Evolutionary conservation across 2,888 invertebrate species (phyloP).

Genomic region (Keiferia lycopersicella): DNA sequence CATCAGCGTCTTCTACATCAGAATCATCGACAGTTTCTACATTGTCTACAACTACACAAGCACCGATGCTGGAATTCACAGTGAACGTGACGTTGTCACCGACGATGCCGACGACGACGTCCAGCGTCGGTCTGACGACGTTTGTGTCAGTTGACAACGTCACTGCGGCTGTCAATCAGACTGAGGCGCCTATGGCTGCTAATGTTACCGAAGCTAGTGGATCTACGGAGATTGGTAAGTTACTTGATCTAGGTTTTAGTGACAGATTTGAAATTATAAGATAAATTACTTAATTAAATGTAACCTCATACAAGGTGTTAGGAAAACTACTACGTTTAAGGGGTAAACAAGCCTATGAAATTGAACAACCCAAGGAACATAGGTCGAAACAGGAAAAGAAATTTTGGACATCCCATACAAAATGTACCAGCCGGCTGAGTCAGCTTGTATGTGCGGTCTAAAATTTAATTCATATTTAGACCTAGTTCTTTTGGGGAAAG

Average conservation of each 20-base stretch:
- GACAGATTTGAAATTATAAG: no score
- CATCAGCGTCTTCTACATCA: slow-evolving; percentile 26
- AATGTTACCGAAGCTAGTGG: slow-evolving; percentile 45
- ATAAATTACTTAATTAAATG: no score
- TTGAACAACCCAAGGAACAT: no score
- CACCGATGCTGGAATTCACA: slow-evolving; percentile 56
- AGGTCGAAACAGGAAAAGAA: no score
- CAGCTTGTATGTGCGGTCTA: no score
- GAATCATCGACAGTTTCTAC: slow-evolving; percentile 20
- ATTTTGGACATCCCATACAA: no score
- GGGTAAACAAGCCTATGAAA: no score
- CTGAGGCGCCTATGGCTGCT: slow-evolving; percentile 30
- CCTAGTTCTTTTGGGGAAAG: no score
- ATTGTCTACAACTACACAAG: slow-evolving; percentile 26
- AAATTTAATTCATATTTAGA: no score
- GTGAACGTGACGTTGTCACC: slow-evolving; percentile 66
- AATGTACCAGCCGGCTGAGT: no score
- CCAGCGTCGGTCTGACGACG: slow-evolving; percentile 48
- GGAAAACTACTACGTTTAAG: no score
- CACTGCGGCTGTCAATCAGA: slow-evolving; percentile 27
- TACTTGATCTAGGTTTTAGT: background rate
- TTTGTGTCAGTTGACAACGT: slow-evolving; percentile 40
- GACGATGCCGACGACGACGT: slow-evolving; percentile 55
- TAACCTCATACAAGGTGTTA: no score
- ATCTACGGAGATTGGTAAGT: slow-evolving; percentile 35